Evolutionary conservation across 2,888 invertebrate genomes (phyloP).

Genomic region (Aleiodes alternator): DNA sequence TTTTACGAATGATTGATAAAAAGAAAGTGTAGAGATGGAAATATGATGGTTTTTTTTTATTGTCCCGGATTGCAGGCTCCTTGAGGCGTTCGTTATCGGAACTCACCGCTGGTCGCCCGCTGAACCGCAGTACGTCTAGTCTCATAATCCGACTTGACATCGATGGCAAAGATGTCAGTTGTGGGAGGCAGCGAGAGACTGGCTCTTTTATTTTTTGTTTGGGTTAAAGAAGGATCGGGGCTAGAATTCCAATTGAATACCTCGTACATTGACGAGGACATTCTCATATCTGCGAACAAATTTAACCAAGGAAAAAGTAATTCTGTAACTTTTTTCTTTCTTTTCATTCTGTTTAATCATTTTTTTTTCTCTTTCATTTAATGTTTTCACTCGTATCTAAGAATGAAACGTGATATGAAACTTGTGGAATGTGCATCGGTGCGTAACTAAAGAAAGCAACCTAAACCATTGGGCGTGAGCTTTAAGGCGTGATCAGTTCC

Average conservation of each 20-base stretch:
- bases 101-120: constrained; percentile 74
- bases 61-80: constrained; percentile 46
- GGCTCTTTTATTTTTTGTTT: constrained; percentile 74
- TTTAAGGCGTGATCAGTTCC: constrained; percentile 2
- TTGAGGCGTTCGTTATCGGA: constrained; percentile 51
- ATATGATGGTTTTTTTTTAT: constrained; percentile 7
- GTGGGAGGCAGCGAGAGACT: constrained; percentile 74
- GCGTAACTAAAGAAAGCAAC: constrained; percentile 38
- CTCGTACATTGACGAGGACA: constrained; percentile 85
- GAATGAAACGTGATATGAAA: constrained; percentile 37
- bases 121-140: constrained; percentile 72
- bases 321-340: constrained; percentile 20
- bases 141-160: constrained; percentile 73
- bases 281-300: constrained; percentile 80
- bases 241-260: constrained; percentile 82
- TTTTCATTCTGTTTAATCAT: background rate
- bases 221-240: constrained; percentile 74
- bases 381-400: constrained; percentile 5
- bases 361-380: constrained; percentile 14
- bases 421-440: constrained; percentile 40
- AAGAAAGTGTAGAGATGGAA: constrained; percentile 36
- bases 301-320: constrained; percentile 53
- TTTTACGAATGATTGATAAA: constrained; percentile 36
- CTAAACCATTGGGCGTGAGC: constrained; percentile 1
- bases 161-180: constrained; percentile 74